Evolutionary conservation across 1,140 invertebrate species (phyloP).

Genomic region (Eciton burchellii): DNA sequence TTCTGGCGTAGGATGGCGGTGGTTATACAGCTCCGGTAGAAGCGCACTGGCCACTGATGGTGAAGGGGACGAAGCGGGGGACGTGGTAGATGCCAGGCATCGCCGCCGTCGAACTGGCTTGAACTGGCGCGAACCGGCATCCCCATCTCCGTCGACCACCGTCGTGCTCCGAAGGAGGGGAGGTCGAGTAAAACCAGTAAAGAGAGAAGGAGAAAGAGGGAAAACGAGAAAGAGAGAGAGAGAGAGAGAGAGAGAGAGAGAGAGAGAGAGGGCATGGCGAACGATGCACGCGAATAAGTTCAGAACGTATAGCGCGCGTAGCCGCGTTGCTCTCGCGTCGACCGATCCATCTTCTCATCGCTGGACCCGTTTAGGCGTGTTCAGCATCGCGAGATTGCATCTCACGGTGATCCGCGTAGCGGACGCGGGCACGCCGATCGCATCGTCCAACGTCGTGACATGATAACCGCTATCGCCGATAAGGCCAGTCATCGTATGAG

Average conservation of each 20-base stretch:
- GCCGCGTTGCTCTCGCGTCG: conserved; percentile 48
- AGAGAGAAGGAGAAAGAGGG: conserved; percentile 3
- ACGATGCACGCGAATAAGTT: conserved; percentile 67
- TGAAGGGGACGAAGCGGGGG: conserved; percentile 39
- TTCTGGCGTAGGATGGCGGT: conserved; percentile 46
- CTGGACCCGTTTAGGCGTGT: conserved; percentile 69
- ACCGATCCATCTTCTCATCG: conserved; percentile 1
- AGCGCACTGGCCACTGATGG: conserved; percentile 12
- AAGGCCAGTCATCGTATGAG: not conserved
- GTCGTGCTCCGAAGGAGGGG: conserved; percentile 46
- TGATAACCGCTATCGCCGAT: not conserved
- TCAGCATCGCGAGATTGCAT: conserved; percentile 34
- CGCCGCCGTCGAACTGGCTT: conserved; percentile 76
- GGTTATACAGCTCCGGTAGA: conserved; percentile 45
- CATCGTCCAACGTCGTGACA: not conserved
- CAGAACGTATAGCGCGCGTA: conserved; percentile 67
- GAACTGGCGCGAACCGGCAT: conserved; percentile 78
- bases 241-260: conserved; percentile 29
- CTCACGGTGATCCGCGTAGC: not conserved
- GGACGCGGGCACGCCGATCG: not conserved
- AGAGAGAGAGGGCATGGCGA: conserved; percentile 43
- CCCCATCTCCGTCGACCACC: conserved; percentile 60
- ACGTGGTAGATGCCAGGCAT: conserved; percentile 47
- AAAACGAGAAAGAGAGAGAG: conserved; percentile 23
- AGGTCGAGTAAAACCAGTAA: conserved; percentile 17